A percentile compares a stretch with the other conserved stretches of the same genome.
These are phyloP conservation scores for Lycocerus yunnanus DNA, from an alignment of 2,888 invertebrate genomes.

Conservation along the genomic window DNA sequence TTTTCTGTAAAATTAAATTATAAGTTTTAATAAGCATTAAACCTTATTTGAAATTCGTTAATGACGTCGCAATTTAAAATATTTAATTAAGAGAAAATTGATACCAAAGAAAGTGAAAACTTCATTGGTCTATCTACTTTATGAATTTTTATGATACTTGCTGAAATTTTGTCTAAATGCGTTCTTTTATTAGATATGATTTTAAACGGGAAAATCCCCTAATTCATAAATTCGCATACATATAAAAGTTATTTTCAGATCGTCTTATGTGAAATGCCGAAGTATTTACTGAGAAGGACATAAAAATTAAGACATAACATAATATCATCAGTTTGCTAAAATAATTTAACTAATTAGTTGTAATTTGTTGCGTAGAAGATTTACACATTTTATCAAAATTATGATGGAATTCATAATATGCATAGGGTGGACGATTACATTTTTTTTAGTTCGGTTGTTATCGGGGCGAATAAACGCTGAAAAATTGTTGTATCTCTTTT, in stretches of 20 bases:
- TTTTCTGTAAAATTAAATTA: background rate
- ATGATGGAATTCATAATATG: background rate
- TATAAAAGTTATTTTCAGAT: background rate
- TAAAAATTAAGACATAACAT: background rate
- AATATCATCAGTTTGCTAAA: background rate
- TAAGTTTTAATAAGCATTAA: background rate
- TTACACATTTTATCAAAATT: background rate
- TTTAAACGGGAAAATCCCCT: background rate
- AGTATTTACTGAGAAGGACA: background rate
- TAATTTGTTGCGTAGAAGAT: background rate
- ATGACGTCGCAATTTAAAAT: background rate
- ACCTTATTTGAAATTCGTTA: background rate
- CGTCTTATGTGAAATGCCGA: background rate
- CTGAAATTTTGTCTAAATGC: background rate
- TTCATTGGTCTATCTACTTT: background rate
- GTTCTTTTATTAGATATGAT: background rate
- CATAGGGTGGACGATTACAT: background rate
- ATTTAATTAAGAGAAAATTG: background rate
- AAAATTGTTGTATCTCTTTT: too few relatives aligned
- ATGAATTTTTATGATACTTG: background rate
- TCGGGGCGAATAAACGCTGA: too few relatives aligned
- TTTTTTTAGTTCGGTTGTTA: background rate
- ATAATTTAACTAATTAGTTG: background rate
- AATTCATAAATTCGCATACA: background rate
- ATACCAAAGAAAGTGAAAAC: background rate